Evolutionary conservation across 2,113 vertebrate genomes (phyloP), one percentile per base, ranked within the genome.

Genomic region (Cryptomyrus ogoouensis): DNA sequence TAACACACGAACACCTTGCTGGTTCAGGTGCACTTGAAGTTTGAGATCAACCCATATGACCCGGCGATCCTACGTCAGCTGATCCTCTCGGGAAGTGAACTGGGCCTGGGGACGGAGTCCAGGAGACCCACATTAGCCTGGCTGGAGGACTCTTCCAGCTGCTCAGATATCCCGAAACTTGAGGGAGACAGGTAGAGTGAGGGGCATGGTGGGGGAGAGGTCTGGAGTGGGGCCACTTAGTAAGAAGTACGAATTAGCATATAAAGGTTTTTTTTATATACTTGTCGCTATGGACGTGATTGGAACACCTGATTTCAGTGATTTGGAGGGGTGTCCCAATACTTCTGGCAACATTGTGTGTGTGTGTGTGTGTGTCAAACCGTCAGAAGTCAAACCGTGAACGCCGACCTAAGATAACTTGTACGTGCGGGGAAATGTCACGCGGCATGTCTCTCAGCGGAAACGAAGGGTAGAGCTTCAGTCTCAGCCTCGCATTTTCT

Each of bases 31-130:
- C 98, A 99, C 94, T 96, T 99, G 92, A 99, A 98, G 94, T 99
- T 99, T 94, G 98, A 99, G 93, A 97, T 99, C 93, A 99, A 99
- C 93, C 97, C 98, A 0, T 99, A 99, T 74, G 98, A 99, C 94
- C 98, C 98, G 0, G 97, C 96, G 92, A 99, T 99, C 93, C 95
- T 99, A 91, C 97, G 98, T 91, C 98, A 99, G 90, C 95, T 99
- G 92, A 96, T 98, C 89, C 93, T 98, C 88, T 96, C 97, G 3
- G 94, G 94, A 12, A 97, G 97, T 87, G 98, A 99, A 91, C 97
- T 97, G 91, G 96, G 93, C 94, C 96, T 97, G 89, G 96, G 96
- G 93, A 96, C 96, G 0, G 98, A 99, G 91, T 97, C 97, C 80
- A 95, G 97, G 93, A 97, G 98, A 95, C 98, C 98, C 94, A 98